Evolutionary conservation across 2,888 invertebrate genomes (phyloP), one percentile per base, ranked within the genome.

Genomic region (Mycalesis mineus): DNA sequence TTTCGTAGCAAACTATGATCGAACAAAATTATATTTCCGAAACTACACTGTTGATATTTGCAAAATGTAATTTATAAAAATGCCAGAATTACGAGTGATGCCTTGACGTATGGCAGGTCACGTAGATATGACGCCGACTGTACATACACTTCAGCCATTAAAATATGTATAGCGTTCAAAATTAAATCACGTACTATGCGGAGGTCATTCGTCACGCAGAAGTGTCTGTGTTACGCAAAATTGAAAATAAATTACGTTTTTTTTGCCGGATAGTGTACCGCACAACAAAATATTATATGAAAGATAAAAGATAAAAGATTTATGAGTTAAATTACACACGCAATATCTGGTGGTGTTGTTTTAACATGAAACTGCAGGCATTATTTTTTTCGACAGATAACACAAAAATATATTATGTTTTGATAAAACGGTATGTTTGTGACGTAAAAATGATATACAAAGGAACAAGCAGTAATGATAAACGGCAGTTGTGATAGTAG

Each of bases 301-400:
- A 42, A 52, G 52, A 52, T 52, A 42, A 52, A 11, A 33, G 15
- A n/a, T 33, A 2, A 13, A 49, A 55, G 58, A 58, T 58, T 58
- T 58, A 55, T 58, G 33, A 4, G 45, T 31, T 28, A 52, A 42
- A 52, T 44, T 75, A 74, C 70, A 68, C 75, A 74, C 78, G 77
- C 78, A 11, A 45, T 45, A 29, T 45, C 11, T 17, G 47, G 31
- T 31, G 11, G 29, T 29, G 14, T n/a, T 45, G 13, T 45, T 44
- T 13, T 29, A n/a, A 22, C 22, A 5, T 22, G 22, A 22, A 22
- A 22, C 22, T 4, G 22, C 22, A 22, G 22, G 22, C 5, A 22
- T 33, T 33, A 2, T 33, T 5, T 33, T 33, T 33, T 33, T 33
- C 33, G 11, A 33, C 7, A 33, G 33, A 33, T 33, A 33, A 33